Evolutionary conservation across 2,888 invertebrate genomes (phyloP).

Genomic region (Drosophila neonasuta): DNA sequence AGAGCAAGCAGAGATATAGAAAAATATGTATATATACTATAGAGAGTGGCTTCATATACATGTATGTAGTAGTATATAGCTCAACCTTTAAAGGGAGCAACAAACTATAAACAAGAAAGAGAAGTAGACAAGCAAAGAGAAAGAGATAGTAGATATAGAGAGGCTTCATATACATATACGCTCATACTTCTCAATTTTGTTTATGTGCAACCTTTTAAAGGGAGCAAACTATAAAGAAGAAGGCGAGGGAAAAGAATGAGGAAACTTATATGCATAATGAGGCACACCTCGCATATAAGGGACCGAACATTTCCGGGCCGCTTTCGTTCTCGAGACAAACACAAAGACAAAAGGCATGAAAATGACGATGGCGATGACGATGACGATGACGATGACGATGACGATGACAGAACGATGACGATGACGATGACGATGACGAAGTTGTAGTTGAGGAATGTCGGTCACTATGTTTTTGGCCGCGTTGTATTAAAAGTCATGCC

Average conservation of each 20-base stretch:
- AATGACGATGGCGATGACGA: constrained; percentile 27
- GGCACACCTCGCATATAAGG: constrained; percentile 44
- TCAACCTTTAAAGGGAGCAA: no score
- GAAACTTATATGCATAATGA: constrained; percentile 60
- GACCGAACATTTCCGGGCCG: constrained; percentile 70
- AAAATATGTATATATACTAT: neutral
- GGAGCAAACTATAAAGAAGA: neutral
- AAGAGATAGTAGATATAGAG: neutral
- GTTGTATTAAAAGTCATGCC: constrained; percentile 68
- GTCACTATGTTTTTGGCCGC: constrained; percentile 43
- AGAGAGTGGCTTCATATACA: neutral
- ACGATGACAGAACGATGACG: constrained; percentile 7
- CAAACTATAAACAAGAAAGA: no score
- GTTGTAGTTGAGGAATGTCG: constrained; percentile 48
- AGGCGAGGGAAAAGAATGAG: neutral
- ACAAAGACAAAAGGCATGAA: constrained; percentile 39
- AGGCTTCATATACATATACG: neutral
- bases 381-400: constrained; percentile 29
- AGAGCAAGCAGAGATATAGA: neutral
- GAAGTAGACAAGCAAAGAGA: neutral
- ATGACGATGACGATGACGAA: constrained; percentile 43
- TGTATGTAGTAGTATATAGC: neutral
- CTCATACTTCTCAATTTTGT: constrained; percentile 2
- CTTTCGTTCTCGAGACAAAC: constrained; percentile 66
- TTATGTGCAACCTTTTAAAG: constrained; percentile 28